A percentile compares a stretch with the other conserved stretches of the same genome.
These are phyloP conservation scores for Drosophila peninsularis DNA, from an alignment of 2,888 invertebrate genomes.

Conservation along the genomic window DNA sequence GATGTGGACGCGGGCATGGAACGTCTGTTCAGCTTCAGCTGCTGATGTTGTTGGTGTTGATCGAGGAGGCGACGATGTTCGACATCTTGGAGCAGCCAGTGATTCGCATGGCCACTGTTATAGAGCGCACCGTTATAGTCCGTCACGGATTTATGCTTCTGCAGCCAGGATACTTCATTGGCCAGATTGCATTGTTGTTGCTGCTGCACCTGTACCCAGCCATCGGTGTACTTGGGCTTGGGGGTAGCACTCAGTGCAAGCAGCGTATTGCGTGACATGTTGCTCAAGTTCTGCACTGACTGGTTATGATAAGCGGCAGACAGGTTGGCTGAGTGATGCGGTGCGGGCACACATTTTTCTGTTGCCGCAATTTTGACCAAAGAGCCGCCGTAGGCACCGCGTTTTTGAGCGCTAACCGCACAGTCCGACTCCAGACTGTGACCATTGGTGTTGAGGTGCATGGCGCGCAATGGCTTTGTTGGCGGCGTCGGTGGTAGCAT, in stretches of 20 bases:
- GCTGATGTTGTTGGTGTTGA: slow-evolving; percentile 54
- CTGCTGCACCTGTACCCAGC: slow-evolving; percentile 84
- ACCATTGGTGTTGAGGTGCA: slow-evolving; percentile 68
- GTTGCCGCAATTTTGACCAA: slow-evolving; percentile 78
- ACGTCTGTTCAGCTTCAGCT: slow-evolving; percentile 55
- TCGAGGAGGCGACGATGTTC: slow-evolving; percentile 90
- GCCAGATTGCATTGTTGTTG: slow-evolving; percentile 73
- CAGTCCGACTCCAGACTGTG: slow-evolving; percentile 61
- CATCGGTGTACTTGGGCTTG: slow-evolving; percentile 89
- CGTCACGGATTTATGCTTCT: slow-evolving; percentile 87
- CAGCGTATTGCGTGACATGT: slow-evolving; percentile 90
- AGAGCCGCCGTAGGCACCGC: slow-evolving; percentile 71
- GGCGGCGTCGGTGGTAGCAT: slow-evolving; percentile 85
- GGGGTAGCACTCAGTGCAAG: slow-evolving; percentile 91
- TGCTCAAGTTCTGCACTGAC: slow-evolving; percentile 79
- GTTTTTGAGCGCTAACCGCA: slow-evolving; percentile 64
- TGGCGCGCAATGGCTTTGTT: slow-evolving; percentile 86
- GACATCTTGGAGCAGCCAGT: slow-evolving; percentile 97
- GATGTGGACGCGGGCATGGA: slow-evolving; percentile 61
- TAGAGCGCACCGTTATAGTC: slow-evolving; percentile 85
- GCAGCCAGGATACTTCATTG: slow-evolving; percentile 84
- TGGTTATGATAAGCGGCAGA: slow-evolving; percentile 74
- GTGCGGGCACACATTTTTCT: slow-evolving; percentile 41
- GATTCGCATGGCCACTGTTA: slow-evolving; percentile 87
- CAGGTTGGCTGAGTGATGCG: slow-evolving; percentile 43